Evolutionary conservation across 2,888 invertebrate species (phyloP).

Genomic region (Isoperla grammatica): DNA sequence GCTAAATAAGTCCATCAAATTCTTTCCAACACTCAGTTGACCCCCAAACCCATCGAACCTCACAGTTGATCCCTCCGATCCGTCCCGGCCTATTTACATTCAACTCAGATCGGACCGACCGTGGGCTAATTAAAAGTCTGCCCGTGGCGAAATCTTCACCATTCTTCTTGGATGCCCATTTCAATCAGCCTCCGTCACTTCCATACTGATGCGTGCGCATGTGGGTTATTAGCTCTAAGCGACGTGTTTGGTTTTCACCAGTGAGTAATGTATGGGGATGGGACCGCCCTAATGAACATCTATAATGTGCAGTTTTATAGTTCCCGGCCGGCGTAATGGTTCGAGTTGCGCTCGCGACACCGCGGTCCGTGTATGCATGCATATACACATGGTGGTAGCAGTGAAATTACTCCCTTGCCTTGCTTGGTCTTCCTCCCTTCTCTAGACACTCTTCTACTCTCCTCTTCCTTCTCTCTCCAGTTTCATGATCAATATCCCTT

Average conservation of each 20-base stretch:
- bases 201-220: too few species aligned
- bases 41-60: too few species aligned
- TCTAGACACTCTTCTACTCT: constrained; percentile 25
- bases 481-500: constrained; percentile 34
- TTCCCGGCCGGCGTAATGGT: constrained; percentile 13
- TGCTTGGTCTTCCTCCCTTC: constrained; percentile 10
- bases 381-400: constrained; percentile 21
- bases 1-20: too few species aligned
- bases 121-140: constrained; percentile 23
- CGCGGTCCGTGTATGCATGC: constrained; percentile 6
- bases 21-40: too few species aligned
- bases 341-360: neutral
- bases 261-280: constrained; percentile 12
- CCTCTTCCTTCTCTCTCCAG: constrained; percentile 24
- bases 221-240: too few species aligned
- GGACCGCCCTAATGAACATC: constrained; percentile 13
- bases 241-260: too few species aligned
- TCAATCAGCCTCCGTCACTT: too few species aligned
- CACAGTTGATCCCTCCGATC: too few species aligned
- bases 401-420: constrained; percentile 6
- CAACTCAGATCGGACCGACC: constrained; percentile 12
- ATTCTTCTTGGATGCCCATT: too few species aligned
- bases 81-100: constrained; percentile 17
- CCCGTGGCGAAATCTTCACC: too few species aligned
- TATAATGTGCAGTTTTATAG: constrained; percentile 17